Evolutionary conservation across 2,797 vertebrate species (phyloP).

Genomic region (Potorous gilbertii): DNA sequence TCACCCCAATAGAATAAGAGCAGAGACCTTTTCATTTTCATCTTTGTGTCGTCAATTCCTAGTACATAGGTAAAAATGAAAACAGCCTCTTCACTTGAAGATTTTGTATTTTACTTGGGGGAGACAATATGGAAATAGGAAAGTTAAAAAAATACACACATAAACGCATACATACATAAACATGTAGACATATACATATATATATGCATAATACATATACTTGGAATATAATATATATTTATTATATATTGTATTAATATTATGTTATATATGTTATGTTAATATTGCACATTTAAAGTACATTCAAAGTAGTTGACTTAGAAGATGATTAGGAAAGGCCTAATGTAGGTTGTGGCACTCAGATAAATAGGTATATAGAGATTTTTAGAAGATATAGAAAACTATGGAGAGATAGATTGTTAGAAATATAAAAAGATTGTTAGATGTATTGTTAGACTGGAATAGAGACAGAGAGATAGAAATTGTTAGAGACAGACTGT

Average conservation of each 20-base stretch:
- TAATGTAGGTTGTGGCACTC: neutral
- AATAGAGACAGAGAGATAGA: no score
- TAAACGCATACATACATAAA: neutral
- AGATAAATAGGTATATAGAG: neutral
- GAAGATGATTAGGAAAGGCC: neutral
- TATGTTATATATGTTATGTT: no score
- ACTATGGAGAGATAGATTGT: neutral
- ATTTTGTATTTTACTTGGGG: neutral
- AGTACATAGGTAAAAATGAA: neutral
- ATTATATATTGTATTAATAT: no score
- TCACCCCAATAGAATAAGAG: neutral
- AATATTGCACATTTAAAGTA: neutral
- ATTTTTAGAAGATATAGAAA: neutral
- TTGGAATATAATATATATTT: no score
- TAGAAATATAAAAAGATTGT: neutral
- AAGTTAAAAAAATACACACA: neutral
- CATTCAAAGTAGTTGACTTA: neutral
- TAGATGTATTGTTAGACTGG: no score
- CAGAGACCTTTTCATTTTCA: neutral
- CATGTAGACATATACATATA: no score
- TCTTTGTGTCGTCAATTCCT: neutral
- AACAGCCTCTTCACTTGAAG: neutral
- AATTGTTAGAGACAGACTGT: neutral
- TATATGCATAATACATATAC: neutral
- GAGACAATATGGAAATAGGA: neutral